A percentile compares a stretch with the other conserved stretches of the same genome.
Evolutionary conservation across 2,888 invertebrate genomes (phyloP).

Genomic region (Mimas tiliae): DNA sequence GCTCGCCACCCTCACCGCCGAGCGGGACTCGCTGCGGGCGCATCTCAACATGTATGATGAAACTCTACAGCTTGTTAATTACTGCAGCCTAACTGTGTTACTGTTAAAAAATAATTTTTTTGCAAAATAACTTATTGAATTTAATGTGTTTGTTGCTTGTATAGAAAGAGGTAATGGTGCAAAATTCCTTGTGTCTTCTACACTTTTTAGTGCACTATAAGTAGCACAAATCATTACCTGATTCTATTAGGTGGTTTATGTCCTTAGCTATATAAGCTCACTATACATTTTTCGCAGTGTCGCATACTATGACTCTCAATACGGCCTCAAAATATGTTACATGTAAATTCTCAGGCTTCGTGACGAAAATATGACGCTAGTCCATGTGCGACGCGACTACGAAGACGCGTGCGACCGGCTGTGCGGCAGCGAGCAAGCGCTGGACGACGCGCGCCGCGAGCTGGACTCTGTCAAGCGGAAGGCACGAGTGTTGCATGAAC

Average conservation of each 20-base stretch:
- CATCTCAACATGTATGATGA: conserved; percentile 68
- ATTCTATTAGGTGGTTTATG: too few relatives aligned
- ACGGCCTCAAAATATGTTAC: background rate
- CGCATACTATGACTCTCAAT: too few relatives aligned
- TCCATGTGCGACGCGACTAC: conserved; percentile 62
- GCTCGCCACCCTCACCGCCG: conserved; percentile 62
- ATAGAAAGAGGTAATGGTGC: too few relatives aligned
- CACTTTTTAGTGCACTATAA: too few relatives aligned
- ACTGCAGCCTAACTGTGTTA: too few relatives aligned
- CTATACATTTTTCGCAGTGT: too few relatives aligned
- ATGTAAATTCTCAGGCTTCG: conserved; percentile 54
- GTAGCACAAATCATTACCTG: too few relatives aligned
- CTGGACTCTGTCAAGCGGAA: conserved; percentile 52
- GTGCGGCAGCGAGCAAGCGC: conserved; percentile 53
- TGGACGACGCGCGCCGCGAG: conserved; percentile 56
- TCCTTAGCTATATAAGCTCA: too few relatives aligned
- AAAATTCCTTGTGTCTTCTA: too few relatives aligned
- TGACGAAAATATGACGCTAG: conserved; percentile 65
- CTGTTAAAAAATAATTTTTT: too few relatives aligned
- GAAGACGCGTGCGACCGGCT: conserved; percentile 71
- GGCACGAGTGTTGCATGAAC: conserved; percentile 47
- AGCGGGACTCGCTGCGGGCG: conserved; percentile 62
- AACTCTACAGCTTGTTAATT: background rate
- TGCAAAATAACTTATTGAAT: too few relatives aligned
- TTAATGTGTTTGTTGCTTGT: too few relatives aligned